Percentiles rank a stretch among this genome's conserved stretches.
Conservation (phyloP, 2,797 vertebrate species). For the Artibeus lituratus region DNA sequence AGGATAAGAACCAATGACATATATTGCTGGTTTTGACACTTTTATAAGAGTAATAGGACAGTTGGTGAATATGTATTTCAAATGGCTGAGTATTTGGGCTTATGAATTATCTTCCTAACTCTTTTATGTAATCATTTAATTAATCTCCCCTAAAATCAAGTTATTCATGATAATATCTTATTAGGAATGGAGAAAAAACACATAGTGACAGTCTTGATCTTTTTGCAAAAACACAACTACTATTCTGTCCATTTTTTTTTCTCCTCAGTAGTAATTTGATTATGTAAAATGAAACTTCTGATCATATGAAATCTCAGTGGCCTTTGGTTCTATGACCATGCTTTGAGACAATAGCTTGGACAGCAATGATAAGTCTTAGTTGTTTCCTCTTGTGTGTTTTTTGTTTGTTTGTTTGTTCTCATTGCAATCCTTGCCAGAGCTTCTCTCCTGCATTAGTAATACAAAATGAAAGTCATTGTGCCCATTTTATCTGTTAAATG, state of each 20-base stretch:
- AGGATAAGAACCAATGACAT: not conserved
- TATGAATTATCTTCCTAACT: not conserved
- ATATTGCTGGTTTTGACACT: not conserved
- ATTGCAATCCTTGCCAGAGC: conserved; percentile 76
- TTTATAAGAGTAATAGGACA: not conserved
- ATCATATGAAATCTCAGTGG: not conserved
- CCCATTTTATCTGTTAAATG: conserved; percentile 81
- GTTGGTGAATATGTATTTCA: not conserved
- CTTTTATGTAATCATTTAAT: not conserved
- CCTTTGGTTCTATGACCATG: not conserved
- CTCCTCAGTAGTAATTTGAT: not conserved
- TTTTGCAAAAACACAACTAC: not conserved
- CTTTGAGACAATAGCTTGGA: conserved; percentile 53
- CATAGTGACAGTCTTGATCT: not conserved
- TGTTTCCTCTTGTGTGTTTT: conserved; percentile 58
- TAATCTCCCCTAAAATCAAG: not conserved
- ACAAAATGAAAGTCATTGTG: conserved; percentile 80
- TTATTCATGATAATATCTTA: not conserved
- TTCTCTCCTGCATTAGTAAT: conserved; percentile 79
- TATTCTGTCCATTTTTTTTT: not conserved
- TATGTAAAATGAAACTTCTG: not conserved
- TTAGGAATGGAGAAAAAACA: not conserved
- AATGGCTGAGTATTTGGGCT: not conserved
- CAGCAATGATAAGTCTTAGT: conserved; percentile 41
- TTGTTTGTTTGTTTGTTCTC: conserved; percentile 24